These are phyloP conservation scores for Wasmannia auropunctata DNA, from an alignment of 1,140 invertebrate species.

Conservation along the genomic window DNA sequence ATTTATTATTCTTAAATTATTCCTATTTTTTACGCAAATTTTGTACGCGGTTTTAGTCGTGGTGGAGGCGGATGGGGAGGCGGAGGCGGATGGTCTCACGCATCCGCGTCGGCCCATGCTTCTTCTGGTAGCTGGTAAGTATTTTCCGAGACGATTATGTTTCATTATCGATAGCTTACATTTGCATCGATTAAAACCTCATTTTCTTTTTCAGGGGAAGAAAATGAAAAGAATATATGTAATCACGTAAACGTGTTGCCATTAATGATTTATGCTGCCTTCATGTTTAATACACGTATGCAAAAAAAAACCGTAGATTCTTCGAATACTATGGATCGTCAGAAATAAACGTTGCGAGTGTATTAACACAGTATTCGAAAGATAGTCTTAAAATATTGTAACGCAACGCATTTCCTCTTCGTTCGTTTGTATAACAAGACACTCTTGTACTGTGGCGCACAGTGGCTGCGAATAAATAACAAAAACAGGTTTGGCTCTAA, in stretches of 20 bases:
- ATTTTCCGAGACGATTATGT: neutral
- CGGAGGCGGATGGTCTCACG: slow-evolving; percentile 34
- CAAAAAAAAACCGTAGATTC: neutral
- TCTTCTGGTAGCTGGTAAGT: slow-evolving; percentile 66
- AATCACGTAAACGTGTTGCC: neutral
- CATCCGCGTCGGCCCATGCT: slow-evolving; percentile 72
- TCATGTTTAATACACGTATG: neutral
- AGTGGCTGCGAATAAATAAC: slow-evolving; percentile 48
- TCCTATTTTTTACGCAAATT: neutral
- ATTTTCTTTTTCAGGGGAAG: slow-evolving; percentile 63
- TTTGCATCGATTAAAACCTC: neutral
- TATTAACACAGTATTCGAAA: neutral
- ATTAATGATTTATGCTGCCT: slow-evolving; percentile 52
- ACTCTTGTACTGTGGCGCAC: slow-evolving; percentile 5
- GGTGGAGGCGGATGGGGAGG: slow-evolving; percentile 40
- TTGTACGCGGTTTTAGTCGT: neutral
- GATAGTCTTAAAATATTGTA: neutral
- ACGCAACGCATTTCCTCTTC: slow-evolving; percentile 29
- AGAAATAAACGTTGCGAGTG: neutral
- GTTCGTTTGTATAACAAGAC: slow-evolving; percentile 34
- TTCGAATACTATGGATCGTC: neutral
- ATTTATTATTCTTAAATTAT: neutral
- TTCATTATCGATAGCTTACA: neutral
- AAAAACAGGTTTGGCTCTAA: slow-evolving; percentile 59
- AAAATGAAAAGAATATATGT: neutral